These are phyloP conservation scores for Cyanocitta stelleri DNA, from an alignment of 2,113 vertebrate genomes.

Conservation along the genomic window DNA sequence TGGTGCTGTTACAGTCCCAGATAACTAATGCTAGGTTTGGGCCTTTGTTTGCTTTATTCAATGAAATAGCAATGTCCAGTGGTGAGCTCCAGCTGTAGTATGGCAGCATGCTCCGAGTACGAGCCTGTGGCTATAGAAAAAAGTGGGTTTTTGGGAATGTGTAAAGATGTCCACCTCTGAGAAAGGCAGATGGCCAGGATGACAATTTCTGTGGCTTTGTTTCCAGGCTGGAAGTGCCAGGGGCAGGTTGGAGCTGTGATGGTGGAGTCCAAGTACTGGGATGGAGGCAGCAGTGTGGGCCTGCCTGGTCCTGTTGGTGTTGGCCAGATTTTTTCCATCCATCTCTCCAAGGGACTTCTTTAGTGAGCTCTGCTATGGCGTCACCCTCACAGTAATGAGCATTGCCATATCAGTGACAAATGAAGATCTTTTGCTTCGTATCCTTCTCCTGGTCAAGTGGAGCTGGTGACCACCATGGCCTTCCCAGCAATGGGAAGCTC, in stretches of 20 bases:
- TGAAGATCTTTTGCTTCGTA: neutral
- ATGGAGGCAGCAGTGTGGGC: neutral
- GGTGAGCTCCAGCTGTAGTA: neutral
- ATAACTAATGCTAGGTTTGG: neutral
- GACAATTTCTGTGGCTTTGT: neutral
- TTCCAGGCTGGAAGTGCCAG: neutral
- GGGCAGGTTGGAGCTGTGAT: neutral
- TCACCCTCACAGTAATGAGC: neutral
- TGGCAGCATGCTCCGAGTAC: accelerated
- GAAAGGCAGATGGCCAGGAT: neutral
- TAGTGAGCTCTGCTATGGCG: accelerated
- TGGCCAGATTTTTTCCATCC: neutral
- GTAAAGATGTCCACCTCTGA: neutral
- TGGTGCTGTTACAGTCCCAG: neutral
- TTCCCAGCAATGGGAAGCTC: neutral
- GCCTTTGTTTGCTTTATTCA: neutral
- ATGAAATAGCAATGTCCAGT: accelerated
- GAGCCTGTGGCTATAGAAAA: neutral
- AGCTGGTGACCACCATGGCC: neutral
- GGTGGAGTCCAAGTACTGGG: neutral
- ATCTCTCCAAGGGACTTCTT: neutral
- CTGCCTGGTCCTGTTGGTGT: neutral
- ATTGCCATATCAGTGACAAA: neutral
- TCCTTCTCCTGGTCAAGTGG: neutral
- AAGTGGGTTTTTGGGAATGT: neutral